Evolutionary conservation across 1,140 invertebrate species (phyloP).

Genomic region (Neodiprion fabricii): DNA sequence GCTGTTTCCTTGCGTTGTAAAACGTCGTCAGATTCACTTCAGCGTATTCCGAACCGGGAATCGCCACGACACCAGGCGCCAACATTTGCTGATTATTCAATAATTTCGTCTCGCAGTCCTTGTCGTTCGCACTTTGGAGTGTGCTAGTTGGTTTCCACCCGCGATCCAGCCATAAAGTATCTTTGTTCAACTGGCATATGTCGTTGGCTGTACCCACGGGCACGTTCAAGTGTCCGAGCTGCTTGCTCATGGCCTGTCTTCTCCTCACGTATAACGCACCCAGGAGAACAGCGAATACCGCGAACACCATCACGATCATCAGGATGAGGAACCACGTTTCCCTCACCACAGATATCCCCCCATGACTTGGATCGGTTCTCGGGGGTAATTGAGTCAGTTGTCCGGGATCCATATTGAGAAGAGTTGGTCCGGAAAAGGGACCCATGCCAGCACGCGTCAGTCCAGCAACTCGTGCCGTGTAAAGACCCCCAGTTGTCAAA

Average conservation of each 20-base stretch:
- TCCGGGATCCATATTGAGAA: constrained; percentile 68
- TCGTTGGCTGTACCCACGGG: constrained; percentile 70
- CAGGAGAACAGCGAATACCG: constrained; percentile 71
- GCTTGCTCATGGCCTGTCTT: constrained; percentile 68
- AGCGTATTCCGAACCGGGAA: constrained; percentile 73
- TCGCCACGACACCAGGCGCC: constrained; percentile 59
- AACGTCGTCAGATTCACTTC: constrained; percentile 84
- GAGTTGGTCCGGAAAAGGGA: constrained; percentile 69
- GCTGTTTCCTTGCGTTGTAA: constrained; percentile 73
- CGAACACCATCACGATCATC: constrained; percentile 72
- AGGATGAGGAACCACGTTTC: constrained; percentile 82
- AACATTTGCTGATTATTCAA: constrained; percentile 66
- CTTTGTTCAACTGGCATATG: constrained; percentile 71
- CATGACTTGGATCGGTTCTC: constrained; percentile 62
- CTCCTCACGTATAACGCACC: constrained; percentile 69
- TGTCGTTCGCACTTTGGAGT: constrained; percentile 63
- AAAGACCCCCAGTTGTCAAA: constrained; percentile 72
- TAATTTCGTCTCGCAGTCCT: constrained; percentile 71
- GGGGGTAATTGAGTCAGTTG: constrained; percentile 63
- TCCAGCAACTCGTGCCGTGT: constrained; percentile 77
- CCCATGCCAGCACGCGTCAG: constrained; percentile 74
- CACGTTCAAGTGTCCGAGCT: constrained; percentile 70
- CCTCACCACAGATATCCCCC: constrained; percentile 60
- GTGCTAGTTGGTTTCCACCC: constrained; percentile 73
- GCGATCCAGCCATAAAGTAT: constrained; percentile 77